Evolutionary conservation across 2,888 invertebrate genomes (phyloP).

Genomic region (Synergus japonicus): DNA sequence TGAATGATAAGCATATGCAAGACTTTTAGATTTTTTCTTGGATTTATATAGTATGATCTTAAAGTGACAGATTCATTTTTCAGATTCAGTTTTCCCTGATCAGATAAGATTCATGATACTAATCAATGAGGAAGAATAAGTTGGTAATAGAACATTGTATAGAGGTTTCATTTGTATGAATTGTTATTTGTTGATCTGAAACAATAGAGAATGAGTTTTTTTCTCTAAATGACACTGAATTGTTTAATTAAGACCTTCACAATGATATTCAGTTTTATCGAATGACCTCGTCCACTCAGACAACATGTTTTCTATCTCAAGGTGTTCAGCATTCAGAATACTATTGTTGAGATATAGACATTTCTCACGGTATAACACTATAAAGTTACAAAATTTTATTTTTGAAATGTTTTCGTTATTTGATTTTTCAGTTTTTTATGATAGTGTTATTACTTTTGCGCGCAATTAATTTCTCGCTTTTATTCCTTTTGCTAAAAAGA

Average conservation of each 20-base stretch:
- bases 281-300: constrained; percentile 6
- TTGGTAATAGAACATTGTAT: neutral
- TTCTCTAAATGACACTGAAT: neutral
- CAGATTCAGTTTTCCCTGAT: neutral
- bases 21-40: neutral
- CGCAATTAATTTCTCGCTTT: too few relatives aligned
- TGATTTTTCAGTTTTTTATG: too few relatives aligned
- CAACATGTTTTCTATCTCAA: constrained; percentile 5
- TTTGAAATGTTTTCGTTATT: too few relatives aligned
- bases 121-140: neutral
- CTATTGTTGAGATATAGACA: constrained; percentile 3
- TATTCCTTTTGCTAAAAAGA: too few relatives aligned
- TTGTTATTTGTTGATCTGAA: neutral
- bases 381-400: too few relatives aligned
- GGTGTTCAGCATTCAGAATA: constrained; percentile 3
- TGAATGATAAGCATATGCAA: neutral
- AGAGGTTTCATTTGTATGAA: neutral
- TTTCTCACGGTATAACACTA: neutral
- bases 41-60: neutral
- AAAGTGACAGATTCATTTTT: neutral
- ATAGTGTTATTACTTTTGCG: too few relatives aligned
- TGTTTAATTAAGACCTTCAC: neutral
- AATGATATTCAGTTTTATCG: neutral
- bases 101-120: neutral
- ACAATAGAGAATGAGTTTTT: neutral